Evolutionary conservation across 2,888 invertebrate species (phyloP), one percentile per base, ranked within the genome.

Genomic region (Mythimna albipuncta): DNA sequence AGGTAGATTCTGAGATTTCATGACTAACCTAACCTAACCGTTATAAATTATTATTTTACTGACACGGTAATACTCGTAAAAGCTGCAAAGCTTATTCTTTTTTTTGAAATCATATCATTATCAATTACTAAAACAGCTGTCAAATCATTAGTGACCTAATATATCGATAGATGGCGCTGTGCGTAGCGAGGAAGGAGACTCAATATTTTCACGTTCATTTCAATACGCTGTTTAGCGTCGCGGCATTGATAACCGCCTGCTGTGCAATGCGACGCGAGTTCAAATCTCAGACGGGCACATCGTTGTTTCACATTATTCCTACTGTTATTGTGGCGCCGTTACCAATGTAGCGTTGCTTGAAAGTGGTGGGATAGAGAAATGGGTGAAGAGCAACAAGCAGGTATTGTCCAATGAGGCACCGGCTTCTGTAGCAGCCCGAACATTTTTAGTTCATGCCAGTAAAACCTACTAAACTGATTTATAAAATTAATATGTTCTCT

Each of bases 341-440:
- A 87, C 84, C 68, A 64, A 72, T 89, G 92, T 91, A 84, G 72
- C 89, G 91, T 86, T 89, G 89, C 91, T 87, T 90, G 81, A 79
- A 86, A 87, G 0, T 85, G 74, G 74, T 86, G 94, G 96, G 95
- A 93, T 92, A 96, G 89, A 96, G 63, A 21, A 82, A 91, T 88
- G 93, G 94, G 95, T 93, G 93, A 90, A 90, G 93, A 93, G 96
- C 96, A 96, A 96, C 96, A 95, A 96, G 96, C 93, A 90, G 92
- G 88, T 89, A 90, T 86, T 84, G 93, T 92, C 93, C 94, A 91
- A 89, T 86, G 94, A 89, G 95, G 91, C 91, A 90, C 89, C 89
- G 87, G 91, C 94, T 96, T 95, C 95, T 95, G 96, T 96, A 91
- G 93, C 91, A 93, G 93, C 93, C 93, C 95, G 93, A 58, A 95